Evolutionary conservation across 2,888 invertebrate species (phyloP), one percentile per base, ranked within the genome.

Genomic region (Drosophila neonasuta): DNA sequence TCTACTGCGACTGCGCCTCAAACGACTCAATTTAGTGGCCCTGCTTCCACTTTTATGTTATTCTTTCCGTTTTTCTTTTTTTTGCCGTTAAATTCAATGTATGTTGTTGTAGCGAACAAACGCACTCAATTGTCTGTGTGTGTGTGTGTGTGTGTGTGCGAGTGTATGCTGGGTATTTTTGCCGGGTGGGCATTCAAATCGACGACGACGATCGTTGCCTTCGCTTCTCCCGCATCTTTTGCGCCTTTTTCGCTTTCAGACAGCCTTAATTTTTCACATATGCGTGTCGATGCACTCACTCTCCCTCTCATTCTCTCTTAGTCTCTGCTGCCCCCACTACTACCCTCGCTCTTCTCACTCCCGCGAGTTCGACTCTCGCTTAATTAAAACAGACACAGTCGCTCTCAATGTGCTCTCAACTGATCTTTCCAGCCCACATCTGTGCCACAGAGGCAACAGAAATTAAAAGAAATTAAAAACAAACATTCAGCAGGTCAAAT

Each of bases 211-310:
- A 70, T 70, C 80, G 68, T 68, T 80, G 76, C 62, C 79, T 68
- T 75, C 30, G 56, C 50, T 67, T 85, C 56, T 62, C 83, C 83
- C 83, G 83, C 83, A 83, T 83, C 69, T 82, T 80, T 74, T 74
- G 76, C 68, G 79, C 68, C 77, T 85, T 87, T 87, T 87, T 78
- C 71, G 80, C 77, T 76, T 84, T 67, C 68, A 62, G 67, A 41
- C 73, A 77, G 68, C 80, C 79, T 79, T 79, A 83, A 87, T 83
- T 83, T 83, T 87, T 78, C 84, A 83, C 83, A 83, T 86, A 86
- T 87, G 83, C 79, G 66, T 69, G 67, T 65, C 79, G 67, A 48
- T 64, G 66, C 66, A 65, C 70, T 68, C 72, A 48, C 48, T 42
- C 66, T 39, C 39, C 15, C 63, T 46, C 56, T 51, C 51, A 20